Evolutionary conservation across 2,888 invertebrate genomes (phyloP).

Genomic region (Hybos culiciformis): DNA sequence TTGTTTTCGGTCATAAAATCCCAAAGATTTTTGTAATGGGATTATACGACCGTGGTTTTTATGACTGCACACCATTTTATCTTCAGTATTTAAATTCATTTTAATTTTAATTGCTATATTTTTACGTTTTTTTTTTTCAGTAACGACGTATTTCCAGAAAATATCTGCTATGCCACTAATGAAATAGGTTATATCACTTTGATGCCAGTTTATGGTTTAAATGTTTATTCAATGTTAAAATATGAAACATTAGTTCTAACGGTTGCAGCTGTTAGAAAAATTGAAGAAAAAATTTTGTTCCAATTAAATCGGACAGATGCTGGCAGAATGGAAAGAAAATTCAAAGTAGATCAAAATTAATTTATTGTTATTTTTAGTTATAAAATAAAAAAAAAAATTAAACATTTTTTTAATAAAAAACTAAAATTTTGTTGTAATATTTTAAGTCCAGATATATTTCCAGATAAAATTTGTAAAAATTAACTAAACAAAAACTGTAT

Average conservation of each 20-base stretch:
- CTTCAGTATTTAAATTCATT: no score
- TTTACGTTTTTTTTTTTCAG: constrained; percentile 44
- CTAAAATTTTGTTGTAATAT: no score
- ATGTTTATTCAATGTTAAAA: constrained; percentile 94
- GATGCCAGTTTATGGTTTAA: constrained; percentile 92
- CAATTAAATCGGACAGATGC: constrained; percentile 50
- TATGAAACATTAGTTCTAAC: constrained; percentile 87
- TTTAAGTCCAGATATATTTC: no score
- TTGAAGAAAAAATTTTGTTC: constrained; percentile 64
- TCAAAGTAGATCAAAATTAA: constrained; percentile 44
- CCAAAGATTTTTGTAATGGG: no score
- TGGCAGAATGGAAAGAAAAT: constrained; percentile 36
- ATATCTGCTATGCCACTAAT: constrained; percentile 73
- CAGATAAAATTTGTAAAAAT: no score
- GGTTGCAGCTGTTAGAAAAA: constrained; percentile 62
- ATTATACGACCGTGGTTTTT: no score
- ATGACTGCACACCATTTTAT: no score
- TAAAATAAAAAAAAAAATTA: not conserved
- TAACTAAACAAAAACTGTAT: not conserved
- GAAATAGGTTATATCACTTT: constrained; percentile 70
- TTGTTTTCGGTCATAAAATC: no score
- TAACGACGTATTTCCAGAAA: constrained; percentile 72
- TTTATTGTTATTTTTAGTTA: not conserved
- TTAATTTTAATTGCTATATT: not conserved
- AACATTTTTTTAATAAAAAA: not conserved